Evolutionary conservation across 2,113 vertebrate species (phyloP).

Genomic region (Larimichthys crocea): DNA sequence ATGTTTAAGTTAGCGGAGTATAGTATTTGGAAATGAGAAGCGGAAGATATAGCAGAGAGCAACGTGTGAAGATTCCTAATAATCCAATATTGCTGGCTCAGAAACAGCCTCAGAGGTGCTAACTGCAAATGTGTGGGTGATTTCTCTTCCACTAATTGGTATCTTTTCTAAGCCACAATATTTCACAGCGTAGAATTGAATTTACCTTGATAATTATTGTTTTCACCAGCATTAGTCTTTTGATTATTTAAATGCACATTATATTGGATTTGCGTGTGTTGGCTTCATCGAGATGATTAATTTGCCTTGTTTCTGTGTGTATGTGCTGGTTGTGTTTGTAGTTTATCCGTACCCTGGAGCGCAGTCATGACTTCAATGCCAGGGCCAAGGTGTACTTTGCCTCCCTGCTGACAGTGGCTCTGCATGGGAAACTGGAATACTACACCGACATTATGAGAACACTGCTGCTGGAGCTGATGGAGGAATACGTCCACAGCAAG

Average conservation of each 20-base stretch:
- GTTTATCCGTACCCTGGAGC: conserved; percentile 98
- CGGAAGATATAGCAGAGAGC: conserved; percentile 33
- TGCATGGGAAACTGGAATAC: conserved; percentile 97
- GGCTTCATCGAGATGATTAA: conserved; percentile 35
- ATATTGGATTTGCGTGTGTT: conserved; percentile 29
- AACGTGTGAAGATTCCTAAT: conserved; percentile 67
- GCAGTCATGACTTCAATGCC: conserved; percentile 93
- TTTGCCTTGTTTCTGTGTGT: conserved; percentile 33
- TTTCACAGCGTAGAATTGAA: conserved; percentile 51
- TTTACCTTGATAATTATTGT: conserved; percentile 65
- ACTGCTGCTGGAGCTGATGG: conserved; percentile 95
- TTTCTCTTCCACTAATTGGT: conserved; percentile 58
- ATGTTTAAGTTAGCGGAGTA: conserved; percentile 19
- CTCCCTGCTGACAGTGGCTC: conserved; percentile 94
- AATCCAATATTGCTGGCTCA: conserved; percentile 60
- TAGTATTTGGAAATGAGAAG: conserved; percentile 44
- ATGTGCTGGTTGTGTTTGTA: conserved; percentile 63
- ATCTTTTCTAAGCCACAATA: conserved; percentile 42
- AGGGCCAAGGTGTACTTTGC: conserved; percentile 96
- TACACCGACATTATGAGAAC: conserved; percentile 98
- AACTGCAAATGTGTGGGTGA: conserved; percentile 61
- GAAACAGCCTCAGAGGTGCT: conserved; percentile 63
- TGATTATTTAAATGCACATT: conserved; percentile 46
- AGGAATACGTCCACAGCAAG: conserved; percentile 94
- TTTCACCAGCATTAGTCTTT: conserved; percentile 45